Percentiles rank a stretch among this genome's conserved stretches.
Conservation (phyloP, 2,888 invertebrate genomes). For the Synergus japonicus region DNA sequence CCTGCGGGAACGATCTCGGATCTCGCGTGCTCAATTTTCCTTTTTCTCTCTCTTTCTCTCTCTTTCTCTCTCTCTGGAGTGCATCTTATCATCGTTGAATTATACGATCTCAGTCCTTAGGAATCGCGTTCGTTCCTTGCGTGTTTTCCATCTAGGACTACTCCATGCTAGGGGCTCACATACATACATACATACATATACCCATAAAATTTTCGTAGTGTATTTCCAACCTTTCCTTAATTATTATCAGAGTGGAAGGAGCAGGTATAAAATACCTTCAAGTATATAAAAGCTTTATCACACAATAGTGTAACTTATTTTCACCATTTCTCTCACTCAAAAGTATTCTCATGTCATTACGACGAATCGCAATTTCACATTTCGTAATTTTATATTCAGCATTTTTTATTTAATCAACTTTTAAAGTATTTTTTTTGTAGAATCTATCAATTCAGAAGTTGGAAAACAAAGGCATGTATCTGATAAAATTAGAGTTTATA, state of each 20-base stretch:
- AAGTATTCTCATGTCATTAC: neutral
- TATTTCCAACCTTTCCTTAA: neutral
- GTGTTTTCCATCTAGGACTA: slow-evolving; percentile 8
- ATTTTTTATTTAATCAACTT: too few species aligned
- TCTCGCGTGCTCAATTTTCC: neutral
- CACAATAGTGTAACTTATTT: neutral
- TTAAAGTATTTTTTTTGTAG: too few species aligned
- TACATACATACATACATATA: neutral
- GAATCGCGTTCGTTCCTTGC: slow-evolving; percentile 16
- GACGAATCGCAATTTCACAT: neutral
- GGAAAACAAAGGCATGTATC: too few species aligned
- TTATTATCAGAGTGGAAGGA: neutral
- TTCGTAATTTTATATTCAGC: too few species aligned
- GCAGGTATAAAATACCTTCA: neutral
- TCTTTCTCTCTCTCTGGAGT: neutral
- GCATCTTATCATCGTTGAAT: slow-evolving; percentile 28
- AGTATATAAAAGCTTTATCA: neutral
- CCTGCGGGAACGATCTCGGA: slow-evolving; percentile 13
- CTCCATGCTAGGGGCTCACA: neutral
- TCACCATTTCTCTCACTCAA: neutral
- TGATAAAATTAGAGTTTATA: too few species aligned
- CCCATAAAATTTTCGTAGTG: neutral
- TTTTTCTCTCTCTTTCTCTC: neutral
- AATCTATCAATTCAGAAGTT: too few species aligned
- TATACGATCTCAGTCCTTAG: slow-evolving; percentile 11